phyloP scores from a whole-genome alignment of 2,797 vertebrate genomes.

The Alca torda region DNA sequence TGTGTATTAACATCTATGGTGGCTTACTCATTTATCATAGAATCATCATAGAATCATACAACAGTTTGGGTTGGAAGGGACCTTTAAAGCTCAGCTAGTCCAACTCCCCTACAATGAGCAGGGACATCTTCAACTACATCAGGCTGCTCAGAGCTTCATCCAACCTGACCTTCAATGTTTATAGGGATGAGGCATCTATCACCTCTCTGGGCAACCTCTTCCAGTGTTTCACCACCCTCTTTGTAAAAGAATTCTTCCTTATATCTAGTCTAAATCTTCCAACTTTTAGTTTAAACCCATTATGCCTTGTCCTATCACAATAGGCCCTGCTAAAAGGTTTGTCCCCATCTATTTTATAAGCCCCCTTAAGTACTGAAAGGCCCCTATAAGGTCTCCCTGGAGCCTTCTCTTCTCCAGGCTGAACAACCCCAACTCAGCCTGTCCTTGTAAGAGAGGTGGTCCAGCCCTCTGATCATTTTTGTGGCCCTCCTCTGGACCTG shows the following conservation, averaged over 20 bases:
- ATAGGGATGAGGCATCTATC: not conserved
- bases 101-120: rapidly evolving
- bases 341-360: not conserved
- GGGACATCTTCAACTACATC: not conserved
- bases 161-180: not conserved
- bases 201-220: not conserved
- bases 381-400: not conserved
- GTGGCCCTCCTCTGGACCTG: not conserved
- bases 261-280: not conserved
- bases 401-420: not conserved
- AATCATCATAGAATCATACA: not conserved
- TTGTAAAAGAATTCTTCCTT: not conserved
- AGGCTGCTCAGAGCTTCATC: not conserved
- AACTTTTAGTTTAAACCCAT: not conserved
- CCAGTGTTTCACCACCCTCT: not conserved
- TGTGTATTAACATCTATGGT: not conserved
- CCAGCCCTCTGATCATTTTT: not conserved
- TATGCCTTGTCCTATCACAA: not conserved
- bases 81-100: not conserved
- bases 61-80: not conserved
- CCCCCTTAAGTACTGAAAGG: not conserved
- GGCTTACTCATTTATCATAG: not conserved
- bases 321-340: not conserved
- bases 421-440: not conserved
- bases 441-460: not conserved